Base-by-base conservation (phyloP, 2,888 invertebrate genomes). In the Tachina lurida region DNA sequence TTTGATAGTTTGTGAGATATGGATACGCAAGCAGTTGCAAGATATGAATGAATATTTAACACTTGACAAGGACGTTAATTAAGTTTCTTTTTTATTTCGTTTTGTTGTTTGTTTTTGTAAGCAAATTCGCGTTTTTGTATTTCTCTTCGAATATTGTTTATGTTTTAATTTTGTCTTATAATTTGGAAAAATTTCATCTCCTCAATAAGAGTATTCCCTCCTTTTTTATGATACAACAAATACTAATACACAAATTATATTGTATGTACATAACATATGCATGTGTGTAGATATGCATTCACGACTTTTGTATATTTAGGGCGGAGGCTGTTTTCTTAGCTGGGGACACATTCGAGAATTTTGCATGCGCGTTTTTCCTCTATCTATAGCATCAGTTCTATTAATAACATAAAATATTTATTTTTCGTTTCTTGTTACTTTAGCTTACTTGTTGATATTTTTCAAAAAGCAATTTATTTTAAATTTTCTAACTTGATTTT, bases 291-390 rank as follows among this genome's bases (percentile, higher is more conserved):
- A 31, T 31, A 31, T 31, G 31, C 31, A 31, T 7, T 31, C 31
- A 80, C 56, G 67, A 68, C 15, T 54, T 31, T 76, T 67, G 62
- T 76, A 15, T 76, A 82, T 86, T 86, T 79, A 86, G 86, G 86
- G 86, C 86, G 86, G 86, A 86, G 86, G 86, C 86, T 83, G 73
- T 67, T 75, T 82, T 82, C 82, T 82, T 75, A 45, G 76, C 68
- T 82, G 82, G 85, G 85, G 81, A 82, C 63, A 82, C 47, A 79
- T 79, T 83, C 56, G 41, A 19, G 67, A 80, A 7, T 82, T 74
- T 78, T 84, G 78, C 73, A 78, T 84, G 73, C 74, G 77, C 75
- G 39, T 56, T 81, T 58, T 70, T 78, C 17, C 31, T 39, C 12
- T 63, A 41, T 49, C 2, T 78, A 63, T 70, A 45, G 65, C 73